phyloP scores from a whole-genome alignment of 2,888 invertebrate genomes.

The Pristionchus entomophagus region DNA sequence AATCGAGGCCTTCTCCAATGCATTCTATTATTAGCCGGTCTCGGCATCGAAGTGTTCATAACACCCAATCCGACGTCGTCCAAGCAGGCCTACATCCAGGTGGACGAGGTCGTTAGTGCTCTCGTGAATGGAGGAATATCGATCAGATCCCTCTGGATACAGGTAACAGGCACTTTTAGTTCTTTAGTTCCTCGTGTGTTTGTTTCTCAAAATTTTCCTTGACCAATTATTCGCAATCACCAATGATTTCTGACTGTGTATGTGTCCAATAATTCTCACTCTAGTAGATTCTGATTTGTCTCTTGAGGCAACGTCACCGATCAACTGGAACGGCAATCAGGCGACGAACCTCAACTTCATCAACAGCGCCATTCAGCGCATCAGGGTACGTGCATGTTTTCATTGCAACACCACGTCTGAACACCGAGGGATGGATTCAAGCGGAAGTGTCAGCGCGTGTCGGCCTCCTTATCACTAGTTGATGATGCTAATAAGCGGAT shows the following conservation, averaged over 20 bases:
- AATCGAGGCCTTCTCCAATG: too few species aligned
- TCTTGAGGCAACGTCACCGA: constrained; percentile 46
- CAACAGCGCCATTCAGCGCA: constrained; percentile 21
- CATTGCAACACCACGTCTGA: too few species aligned
- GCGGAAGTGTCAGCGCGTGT: too few species aligned
- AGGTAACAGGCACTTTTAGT: neutral
- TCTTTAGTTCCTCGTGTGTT: too few species aligned
- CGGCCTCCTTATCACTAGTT: too few species aligned
- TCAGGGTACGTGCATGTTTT: neutral
- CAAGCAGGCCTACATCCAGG: constrained; percentile 15
- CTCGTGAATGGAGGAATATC: constrained; percentile 35
- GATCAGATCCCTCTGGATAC: constrained; percentile 48
- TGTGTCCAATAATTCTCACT: too few species aligned
- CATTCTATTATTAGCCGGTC: neutral
- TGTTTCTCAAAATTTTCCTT: too few species aligned
- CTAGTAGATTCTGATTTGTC: constrained; percentile 40
- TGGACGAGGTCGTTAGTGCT: constrained; percentile 48
- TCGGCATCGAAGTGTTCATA: too few species aligned
- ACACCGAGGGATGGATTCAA: too few species aligned
- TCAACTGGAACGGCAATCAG: neutral
- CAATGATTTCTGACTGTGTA: too few species aligned
- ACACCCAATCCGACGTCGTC: constrained; percentile 16
- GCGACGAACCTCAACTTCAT: constrained; percentile 46
- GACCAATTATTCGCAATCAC: too few species aligned
- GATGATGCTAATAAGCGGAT: too few species aligned